Percentiles rank a stretch among this genome's conserved stretches.
phyloP scores from a whole-genome alignment of 1,140 invertebrate species.

The Drosophila quadrilineata region DNA sequence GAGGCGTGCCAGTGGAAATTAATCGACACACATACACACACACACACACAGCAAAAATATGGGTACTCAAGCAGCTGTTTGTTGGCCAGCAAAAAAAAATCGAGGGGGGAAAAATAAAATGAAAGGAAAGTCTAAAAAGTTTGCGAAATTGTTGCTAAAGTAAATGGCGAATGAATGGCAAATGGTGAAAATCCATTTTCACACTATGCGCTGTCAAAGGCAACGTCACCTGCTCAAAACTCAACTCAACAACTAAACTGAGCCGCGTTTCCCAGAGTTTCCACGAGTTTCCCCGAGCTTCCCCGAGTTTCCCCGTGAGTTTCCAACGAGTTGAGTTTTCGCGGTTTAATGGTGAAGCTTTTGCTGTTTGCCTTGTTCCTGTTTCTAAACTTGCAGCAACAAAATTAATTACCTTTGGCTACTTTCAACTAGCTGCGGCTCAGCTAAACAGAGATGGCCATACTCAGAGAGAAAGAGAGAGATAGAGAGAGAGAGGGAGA shows the following conservation, averaged over 20 bases:
- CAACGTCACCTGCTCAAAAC: constrained; percentile 20
- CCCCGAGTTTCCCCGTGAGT: constrained; percentile 17
- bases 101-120: constrained; percentile 13
- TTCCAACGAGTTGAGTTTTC: constrained; percentile 23
- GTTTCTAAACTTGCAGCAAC: constrained; percentile 65
- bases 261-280: constrained; percentile 17
- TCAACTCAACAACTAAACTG: neutral
- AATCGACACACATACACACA: constrained; percentile 61
- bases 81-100: no score
- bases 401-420: constrained; percentile 80
- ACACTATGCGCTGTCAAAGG: constrained; percentile 60
- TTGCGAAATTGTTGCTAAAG: constrained; percentile 50
- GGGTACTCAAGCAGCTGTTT: constrained; percentile 6
- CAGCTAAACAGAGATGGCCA: neutral
- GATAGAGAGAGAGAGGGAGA: neutral
- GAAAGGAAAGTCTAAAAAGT: constrained; percentile 28
- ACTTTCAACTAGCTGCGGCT: constrained; percentile 71
- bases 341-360: constrained; percentile 1
- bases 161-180: constrained; percentile 50
- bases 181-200: constrained; percentile 63
- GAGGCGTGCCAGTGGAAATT: constrained; percentile 55
- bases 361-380: neutral
- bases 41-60: constrained; percentile 7
- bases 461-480: neutral
- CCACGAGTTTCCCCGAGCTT: constrained; percentile 8